A percentile compares a stretch with the other conserved stretches of the same genome.
phyloP scores from a whole-genome alignment of 2,888 invertebrate species.

The Thelaira solivaga region DNA sequence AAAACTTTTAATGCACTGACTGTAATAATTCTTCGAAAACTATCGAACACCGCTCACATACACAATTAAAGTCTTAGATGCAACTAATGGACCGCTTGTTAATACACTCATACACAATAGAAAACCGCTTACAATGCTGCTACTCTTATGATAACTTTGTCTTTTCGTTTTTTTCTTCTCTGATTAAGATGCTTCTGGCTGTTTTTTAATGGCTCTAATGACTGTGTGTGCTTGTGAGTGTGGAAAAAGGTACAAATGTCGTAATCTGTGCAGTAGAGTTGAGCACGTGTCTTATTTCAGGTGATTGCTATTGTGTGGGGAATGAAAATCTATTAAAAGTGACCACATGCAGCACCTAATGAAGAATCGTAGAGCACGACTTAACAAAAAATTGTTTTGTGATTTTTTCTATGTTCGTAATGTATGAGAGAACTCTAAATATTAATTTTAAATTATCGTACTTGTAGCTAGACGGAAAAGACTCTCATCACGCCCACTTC shows the following conservation, averaged over 20 bases:
- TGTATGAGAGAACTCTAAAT: no score
- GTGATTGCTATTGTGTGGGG: no score
- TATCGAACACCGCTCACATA: slow-evolving; percentile 1
- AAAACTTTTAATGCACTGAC: slow-evolving; percentile 35
- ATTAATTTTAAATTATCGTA: neutral
- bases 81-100: neutral
- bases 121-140: neutral
- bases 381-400: no score
- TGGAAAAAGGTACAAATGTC: neutral
- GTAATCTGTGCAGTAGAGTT: neutral
- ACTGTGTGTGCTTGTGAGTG: neutral
- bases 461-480: no score
- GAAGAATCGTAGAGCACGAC: no score
- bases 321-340: no score
- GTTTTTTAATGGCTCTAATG: slow-evolving; percentile 28
- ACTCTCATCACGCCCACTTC: slow-evolving; percentile 7
- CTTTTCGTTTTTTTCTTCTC: neutral
- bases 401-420: no score
- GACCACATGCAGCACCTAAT: no score
- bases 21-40: slow-evolving; percentile 40
- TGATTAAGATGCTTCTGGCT: slow-evolving; percentile 36
- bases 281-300: no score
- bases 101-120: neutral
- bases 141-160: slow-evolving; percentile 40
- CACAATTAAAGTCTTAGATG: neutral